These are phyloP conservation scores for Pogonognathellus flavescens DNA, from an alignment of 1,140 invertebrate genomes.

Conservation along the genomic window DNA sequence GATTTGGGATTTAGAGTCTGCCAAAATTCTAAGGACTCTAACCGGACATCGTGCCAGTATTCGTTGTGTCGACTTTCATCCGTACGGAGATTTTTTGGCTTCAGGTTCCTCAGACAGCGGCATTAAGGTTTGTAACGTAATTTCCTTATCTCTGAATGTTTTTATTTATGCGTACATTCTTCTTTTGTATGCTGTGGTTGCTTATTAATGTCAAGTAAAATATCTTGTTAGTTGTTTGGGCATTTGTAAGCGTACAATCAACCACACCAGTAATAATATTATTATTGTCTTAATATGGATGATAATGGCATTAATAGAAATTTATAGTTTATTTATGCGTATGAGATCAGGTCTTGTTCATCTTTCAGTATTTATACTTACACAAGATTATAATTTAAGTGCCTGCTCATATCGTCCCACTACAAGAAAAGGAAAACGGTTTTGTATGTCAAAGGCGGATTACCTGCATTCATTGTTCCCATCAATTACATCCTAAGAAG, in stretches of 20 bases:
- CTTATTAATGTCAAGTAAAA: neutral
- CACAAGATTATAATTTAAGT: neutral
- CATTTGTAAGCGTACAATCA: neutral
- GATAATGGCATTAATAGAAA: neutral
- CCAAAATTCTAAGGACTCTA: constrained; percentile 89
- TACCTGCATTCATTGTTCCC: neutral
- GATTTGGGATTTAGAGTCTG: constrained; percentile 96
- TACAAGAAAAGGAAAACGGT: constrained; percentile 33
- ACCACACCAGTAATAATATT: too few relatives aligned
- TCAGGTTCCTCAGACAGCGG: constrained; percentile 93
- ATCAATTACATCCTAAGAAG: constrained; percentile 18
- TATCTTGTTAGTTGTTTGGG: neutral
- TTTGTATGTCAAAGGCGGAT: constrained; percentile 20
- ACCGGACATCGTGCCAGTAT: constrained; percentile 93
- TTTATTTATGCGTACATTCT: neutral
- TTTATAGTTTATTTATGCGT: neutral
- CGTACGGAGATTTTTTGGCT: constrained; percentile 93
- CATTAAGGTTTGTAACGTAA: constrained; percentile 76
- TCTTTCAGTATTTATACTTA: neutral
- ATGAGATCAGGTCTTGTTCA: neutral
- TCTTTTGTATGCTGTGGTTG: neutral
- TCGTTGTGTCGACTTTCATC: constrained; percentile 94
- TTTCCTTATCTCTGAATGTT: neutral
- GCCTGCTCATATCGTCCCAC: neutral
- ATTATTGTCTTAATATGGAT: neutral